These are phyloP conservation scores for Lissocephala sabroskyi DNA, from an alignment of 2,888 invertebrate genomes.

Conservation along the genomic window DNA sequence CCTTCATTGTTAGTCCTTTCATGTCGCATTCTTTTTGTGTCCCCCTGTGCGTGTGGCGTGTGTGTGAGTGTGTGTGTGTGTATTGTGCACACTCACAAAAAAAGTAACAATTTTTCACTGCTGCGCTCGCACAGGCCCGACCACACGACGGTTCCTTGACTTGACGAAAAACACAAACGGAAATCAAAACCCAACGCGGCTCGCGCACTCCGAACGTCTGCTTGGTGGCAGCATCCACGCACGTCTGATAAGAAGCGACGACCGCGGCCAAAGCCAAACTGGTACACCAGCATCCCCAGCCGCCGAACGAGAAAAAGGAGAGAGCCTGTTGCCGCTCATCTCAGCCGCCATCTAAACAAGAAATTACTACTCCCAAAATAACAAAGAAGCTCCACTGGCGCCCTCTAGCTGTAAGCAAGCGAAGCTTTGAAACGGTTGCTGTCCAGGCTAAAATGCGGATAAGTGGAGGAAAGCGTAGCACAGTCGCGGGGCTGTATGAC, in stretches of 20 bases:
- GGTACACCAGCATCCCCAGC: no score
- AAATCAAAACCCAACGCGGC: slow-evolving; percentile 5
- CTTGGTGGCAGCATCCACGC: slow-evolving; percentile 50
- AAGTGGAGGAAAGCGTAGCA: no score
- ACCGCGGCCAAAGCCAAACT: slow-evolving; percentile 6
- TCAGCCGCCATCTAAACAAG: no score
- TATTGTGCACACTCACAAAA: background rate
- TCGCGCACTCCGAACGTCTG: slow-evolving; percentile 30
- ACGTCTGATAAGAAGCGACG: slow-evolving; percentile 52
- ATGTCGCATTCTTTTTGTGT: no score
- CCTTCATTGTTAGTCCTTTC: no score
- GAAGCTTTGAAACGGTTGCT: background rate
- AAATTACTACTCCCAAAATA: background rate
- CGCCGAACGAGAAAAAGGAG: no score
- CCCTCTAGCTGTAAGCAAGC: no score
- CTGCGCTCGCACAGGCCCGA: no score
- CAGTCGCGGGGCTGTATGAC: no score
- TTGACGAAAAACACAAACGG: slow-evolving; percentile 23
- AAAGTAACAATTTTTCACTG: background rate
- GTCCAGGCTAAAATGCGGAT: no score
- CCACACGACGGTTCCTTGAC: slow-evolving; percentile 25
- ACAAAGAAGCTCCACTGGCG: background rate
- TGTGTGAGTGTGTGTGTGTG: background rate
- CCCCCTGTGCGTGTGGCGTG: background rate
- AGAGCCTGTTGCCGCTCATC: no score